Conservation (phyloP, 2,797 vertebrate genomes). For the Urophycis tenuis region DNA sequence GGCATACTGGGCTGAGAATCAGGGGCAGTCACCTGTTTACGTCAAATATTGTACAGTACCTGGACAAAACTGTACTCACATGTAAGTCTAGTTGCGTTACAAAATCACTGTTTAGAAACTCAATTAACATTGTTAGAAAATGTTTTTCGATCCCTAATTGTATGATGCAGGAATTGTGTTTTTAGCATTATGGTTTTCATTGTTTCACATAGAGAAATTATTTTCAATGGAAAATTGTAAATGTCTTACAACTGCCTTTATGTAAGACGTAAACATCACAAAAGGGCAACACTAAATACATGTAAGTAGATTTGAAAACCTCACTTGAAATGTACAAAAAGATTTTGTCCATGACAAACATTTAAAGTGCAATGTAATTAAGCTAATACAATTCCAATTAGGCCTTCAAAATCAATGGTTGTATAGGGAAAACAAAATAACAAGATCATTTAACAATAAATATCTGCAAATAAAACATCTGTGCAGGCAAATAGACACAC, state of each 20-base stretch:
- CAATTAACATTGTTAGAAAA: neutral
- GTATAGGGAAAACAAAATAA: too few relatives aligned
- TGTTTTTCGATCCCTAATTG: neutral
- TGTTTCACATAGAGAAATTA: neutral
- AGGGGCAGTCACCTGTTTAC: constrained; percentile 50
- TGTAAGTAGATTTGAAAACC: neutral
- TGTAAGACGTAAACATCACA: neutral
- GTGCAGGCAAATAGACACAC: neutral
- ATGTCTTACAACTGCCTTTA: too few relatives aligned
- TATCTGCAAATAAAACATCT: too few relatives aligned
- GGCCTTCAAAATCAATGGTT: too few relatives aligned
- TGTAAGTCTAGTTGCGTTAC: constrained; percentile 49
- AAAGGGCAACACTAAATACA: neutral
- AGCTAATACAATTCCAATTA: too few relatives aligned
- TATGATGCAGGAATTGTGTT: neutral
- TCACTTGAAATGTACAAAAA: too few relatives aligned
- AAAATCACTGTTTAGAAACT: neutral
- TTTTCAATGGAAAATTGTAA: neutral
- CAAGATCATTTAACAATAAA: too few relatives aligned
- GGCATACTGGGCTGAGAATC: constrained; percentile 63
- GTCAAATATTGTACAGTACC: constrained; percentile 61
- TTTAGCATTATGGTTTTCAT: neutral
- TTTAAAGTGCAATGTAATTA: too few relatives aligned
- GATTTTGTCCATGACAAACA: too few relatives aligned
- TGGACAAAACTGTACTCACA: constrained; percentile 53